These are phyloP conservation scores for Vulpes ferrilata DNA, from an alignment of 2,113 vertebrate genomes.

Conservation along the genomic window DNA sequence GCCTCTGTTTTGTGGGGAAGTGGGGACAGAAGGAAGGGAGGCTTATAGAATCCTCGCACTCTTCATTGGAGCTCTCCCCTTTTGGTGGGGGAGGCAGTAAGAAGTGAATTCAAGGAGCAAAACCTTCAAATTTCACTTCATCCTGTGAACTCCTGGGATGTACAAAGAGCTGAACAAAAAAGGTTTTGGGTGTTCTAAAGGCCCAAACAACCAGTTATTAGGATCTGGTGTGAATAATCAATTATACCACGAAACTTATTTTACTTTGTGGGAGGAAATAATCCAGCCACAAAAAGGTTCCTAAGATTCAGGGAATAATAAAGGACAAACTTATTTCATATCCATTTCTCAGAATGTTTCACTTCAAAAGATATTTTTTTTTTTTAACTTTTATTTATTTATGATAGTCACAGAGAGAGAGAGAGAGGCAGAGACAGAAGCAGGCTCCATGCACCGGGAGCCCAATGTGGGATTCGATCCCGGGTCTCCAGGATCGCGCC, in stretches of 20 bases:
- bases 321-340: not conserved
- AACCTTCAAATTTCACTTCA: not conserved
- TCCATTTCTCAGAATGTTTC: constrained; percentile 39
- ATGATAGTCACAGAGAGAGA: no score
- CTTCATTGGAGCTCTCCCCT: not conserved
- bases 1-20: not conserved
- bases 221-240: not conserved
- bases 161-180: not conserved
- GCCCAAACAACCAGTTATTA: not conserved
- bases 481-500: no score
- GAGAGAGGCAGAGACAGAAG: no score
- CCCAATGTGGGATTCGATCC: no score
- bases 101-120: not conserved
- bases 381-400: no score
- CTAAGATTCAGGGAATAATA: not conserved
- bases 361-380: constrained; percentile 49
- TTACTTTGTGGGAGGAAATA: constrained; percentile 39
- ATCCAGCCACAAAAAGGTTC: not conserved
- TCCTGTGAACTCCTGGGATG: not conserved
- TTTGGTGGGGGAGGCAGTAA: not conserved
- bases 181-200: not conserved
- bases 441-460: no score
- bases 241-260: not conserved
- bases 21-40: not conserved
- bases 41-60: not conserved